A percentile compares a stretch with the other conserved stretches of the same genome.
phyloP scores from a whole-genome alignment of 2,888 invertebrate genomes.

The Parochlus steinenii region DNA sequence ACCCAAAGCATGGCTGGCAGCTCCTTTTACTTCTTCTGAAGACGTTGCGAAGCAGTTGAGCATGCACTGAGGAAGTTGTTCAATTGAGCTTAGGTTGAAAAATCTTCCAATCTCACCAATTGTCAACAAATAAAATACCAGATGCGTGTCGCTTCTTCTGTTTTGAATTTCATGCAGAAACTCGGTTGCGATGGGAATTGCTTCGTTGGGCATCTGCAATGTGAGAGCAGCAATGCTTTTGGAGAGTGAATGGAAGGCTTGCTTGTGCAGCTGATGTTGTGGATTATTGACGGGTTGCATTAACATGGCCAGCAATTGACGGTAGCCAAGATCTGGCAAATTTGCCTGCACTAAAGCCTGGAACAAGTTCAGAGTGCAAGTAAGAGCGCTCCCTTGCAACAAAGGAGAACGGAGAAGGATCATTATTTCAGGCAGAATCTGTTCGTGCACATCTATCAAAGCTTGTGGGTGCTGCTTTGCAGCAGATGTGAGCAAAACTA shows the following conservation, averaged over 20 bases:
- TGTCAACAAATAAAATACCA: conserved; percentile 84
- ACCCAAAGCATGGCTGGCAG: conserved; percentile 92
- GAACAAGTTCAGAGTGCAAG: conserved; percentile 81
- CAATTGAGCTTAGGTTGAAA: conserved; percentile 64
- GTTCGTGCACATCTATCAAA: conserved; percentile 50
- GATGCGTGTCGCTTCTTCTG: conserved; percentile 58
- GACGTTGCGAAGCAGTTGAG: conserved; percentile 76
- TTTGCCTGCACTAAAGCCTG: conserved; percentile 77
- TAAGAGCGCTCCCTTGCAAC: conserved; percentile 79
- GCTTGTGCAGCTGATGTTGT: conserved; percentile 40
- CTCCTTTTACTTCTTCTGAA: conserved; percentile 94
- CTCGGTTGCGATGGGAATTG: conserved; percentile 45
- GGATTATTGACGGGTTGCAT: conserved; percentile 48
- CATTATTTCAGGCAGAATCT: conserved; percentile 73
- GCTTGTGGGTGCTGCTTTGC: conserved; percentile 64
- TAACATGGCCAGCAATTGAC: conserved; percentile 60
- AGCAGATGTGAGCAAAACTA: conserved; percentile 67
- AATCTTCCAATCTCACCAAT: conserved; percentile 95
- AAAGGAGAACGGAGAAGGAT: conserved; percentile 78
- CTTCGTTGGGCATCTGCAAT: conserved; percentile 56
- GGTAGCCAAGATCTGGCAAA: conserved; percentile 62
- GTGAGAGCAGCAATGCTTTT: conserved; percentile 93
- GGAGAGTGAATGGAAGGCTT: conserved; percentile 84
- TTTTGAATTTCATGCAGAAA: conserved; percentile 56
- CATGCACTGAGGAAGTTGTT: conserved; percentile 57